A percentile compares a stretch with the other conserved stretches of the same genome.
phyloP scores from a whole-genome alignment of 2,113 vertebrate species.

The Mesitornis unicolor region DNA sequence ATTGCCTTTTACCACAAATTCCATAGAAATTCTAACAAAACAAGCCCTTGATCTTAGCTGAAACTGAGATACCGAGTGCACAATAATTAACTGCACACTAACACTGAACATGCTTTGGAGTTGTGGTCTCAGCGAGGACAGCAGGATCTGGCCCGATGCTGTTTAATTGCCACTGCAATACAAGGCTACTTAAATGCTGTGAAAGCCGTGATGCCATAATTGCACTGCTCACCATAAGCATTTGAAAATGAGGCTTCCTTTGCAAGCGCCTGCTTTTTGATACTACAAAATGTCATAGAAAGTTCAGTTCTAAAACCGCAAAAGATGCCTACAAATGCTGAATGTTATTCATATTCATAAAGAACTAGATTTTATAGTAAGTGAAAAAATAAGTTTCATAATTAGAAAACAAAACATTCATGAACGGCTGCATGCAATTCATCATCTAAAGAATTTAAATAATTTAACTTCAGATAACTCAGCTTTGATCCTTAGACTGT shows the following conservation, averaged over 20 bases:
- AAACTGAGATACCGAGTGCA: not conserved
- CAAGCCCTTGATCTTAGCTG: not conserved
- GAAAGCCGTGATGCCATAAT: rapidly evolving
- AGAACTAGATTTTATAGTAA: slow-evolving; percentile 18
- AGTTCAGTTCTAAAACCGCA: slow-evolving; percentile 28
- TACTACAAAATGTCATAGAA: slow-evolving; percentile 49
- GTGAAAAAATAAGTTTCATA: slow-evolving; percentile 55
- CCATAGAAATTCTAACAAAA: not conserved
- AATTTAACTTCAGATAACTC: slow-evolving; percentile 53
- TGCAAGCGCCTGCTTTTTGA: not conserved
- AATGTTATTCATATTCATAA: slow-evolving; percentile 44
- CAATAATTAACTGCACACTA: not conserved
- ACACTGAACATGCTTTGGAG: not conserved
- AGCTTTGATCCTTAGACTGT: slow-evolving; percentile 55
- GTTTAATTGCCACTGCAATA: not conserved
- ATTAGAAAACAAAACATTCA: slow-evolving; percentile 68
- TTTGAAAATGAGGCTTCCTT: too few species aligned
- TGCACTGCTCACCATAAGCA: not conserved
- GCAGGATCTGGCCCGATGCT: not conserved
- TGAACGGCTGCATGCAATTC: slow-evolving; percentile 52
- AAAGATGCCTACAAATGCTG: not conserved
- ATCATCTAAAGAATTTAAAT: slow-evolving; percentile 58
- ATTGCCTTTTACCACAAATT: not conserved
- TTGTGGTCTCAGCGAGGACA: not conserved
- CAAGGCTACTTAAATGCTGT: not conserved